phyloP scores from a whole-genome alignment of 2,797 vertebrate species.

The Eutrigla gurnardus region DNA sequence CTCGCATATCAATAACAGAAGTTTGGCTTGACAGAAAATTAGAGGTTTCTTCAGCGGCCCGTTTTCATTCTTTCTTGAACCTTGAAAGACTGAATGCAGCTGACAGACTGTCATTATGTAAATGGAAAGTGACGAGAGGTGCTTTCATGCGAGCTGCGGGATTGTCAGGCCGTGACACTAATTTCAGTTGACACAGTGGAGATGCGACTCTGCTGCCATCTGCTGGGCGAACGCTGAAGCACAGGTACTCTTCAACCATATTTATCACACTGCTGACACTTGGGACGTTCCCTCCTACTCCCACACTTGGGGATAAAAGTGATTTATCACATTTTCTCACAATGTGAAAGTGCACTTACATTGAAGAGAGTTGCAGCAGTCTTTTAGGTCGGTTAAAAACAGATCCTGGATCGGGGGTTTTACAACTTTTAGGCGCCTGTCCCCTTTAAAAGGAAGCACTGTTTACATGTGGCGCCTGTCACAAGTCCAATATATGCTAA shows the following conservation, averaged over 20 bases:
- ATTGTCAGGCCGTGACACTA: not conserved
- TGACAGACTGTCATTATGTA: slow-evolving; percentile 27
- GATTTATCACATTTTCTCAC: not conserved
- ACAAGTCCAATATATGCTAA: not conserved
- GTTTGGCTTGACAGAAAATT: slow-evolving; percentile 3
- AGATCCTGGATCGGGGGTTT: not conserved
- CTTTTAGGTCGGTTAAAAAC: not conserved
- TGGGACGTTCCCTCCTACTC: not conserved
- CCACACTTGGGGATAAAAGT: not conserved
- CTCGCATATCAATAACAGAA: slow-evolving; percentile 28
- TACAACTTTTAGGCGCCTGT: not conserved
- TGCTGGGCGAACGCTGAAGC: slow-evolving; percentile 46
- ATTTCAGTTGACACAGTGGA: not conserved
- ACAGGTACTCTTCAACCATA: not conserved
- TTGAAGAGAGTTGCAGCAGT: not conserved
- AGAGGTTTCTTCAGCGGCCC: slow-evolving; percentile 5
- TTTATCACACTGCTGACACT: too few relatives aligned
- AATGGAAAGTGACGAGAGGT: slow-evolving; percentile 7
- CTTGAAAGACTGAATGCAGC: slow-evolving; percentile 24
- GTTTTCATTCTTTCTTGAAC: slow-evolving; percentile 18
- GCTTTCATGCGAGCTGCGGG: slow-evolving; percentile 21
- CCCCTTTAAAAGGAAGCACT: not conserved
- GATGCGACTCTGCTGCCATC: slow-evolving; percentile 65
- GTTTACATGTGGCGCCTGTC: not conserved
- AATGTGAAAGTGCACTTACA: not conserved